Evolutionary conservation across 1,140 invertebrate genomes (phyloP).

Genomic region (Melipona quadrifasciata): DNA sequence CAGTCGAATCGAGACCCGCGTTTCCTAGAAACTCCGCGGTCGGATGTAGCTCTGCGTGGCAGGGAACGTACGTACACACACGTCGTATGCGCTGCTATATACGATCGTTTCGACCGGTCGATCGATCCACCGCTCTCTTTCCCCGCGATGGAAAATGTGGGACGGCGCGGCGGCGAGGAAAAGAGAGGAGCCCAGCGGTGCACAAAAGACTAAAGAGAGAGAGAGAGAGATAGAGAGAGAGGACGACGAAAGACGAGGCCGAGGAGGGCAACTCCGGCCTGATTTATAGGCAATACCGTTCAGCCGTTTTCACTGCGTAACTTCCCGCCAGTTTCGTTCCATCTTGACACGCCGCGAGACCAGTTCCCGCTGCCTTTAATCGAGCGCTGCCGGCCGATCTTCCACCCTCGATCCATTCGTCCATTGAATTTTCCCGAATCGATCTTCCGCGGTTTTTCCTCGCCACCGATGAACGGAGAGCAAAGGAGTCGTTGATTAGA

Average conservation of each 20-base stretch:
- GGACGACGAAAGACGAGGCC: background rate
- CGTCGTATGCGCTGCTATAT: background rate
- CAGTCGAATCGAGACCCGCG: background rate
- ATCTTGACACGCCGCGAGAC: conserved; percentile 55
- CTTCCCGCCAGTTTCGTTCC: conserved; percentile 68
- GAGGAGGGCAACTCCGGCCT: conserved; percentile 37
- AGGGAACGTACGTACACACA: background rate
- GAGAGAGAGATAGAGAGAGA: background rate
- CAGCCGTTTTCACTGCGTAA: conserved; percentile 67
- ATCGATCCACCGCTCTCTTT: conserved; percentile 34
- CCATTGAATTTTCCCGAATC: background rate
- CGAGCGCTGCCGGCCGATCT: conserved; percentile 37
- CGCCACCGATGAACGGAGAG: fast-evolving
- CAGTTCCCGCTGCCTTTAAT: conserved; percentile 59
- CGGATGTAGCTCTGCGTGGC: background rate
- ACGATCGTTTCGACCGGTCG: conserved; percentile 26
- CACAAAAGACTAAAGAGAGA: background rate
- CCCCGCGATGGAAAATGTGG: conserved; percentile 23
- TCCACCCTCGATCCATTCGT: background rate
- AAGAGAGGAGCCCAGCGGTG: conserved; percentile 3
- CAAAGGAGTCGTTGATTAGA: fast-evolving
- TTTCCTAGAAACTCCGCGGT: background rate
- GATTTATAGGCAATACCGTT: conserved; percentile 62
- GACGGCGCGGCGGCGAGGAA: background rate
- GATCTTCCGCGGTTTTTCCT: background rate